Percentiles rank a stretch among this genome's conserved stretches.
phyloP scores from a whole-genome alignment of 2,888 invertebrate genomes.

The Scaptodrosophila latifasciaeformis region DNA sequence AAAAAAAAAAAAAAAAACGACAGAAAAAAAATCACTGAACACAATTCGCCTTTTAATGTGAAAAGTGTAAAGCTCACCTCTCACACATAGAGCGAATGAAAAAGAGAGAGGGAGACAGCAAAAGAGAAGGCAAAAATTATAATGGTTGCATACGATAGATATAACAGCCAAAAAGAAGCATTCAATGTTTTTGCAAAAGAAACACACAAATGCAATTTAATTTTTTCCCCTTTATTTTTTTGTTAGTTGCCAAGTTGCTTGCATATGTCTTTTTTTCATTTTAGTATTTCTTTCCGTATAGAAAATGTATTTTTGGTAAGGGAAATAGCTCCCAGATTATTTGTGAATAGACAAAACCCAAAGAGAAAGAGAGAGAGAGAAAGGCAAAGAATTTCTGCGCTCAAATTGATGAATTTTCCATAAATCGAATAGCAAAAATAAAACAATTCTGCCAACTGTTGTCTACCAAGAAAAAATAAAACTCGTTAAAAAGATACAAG shows the following conservation, averaged over 20 bases:
- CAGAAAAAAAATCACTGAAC: no score
- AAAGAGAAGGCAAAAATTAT: not conserved
- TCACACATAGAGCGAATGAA: constrained; percentile 23
- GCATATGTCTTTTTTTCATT: constrained; percentile 3
- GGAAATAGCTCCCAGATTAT: constrained; percentile 70
- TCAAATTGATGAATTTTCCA: constrained; percentile 41
- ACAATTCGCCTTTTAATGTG: constrained; percentile 69
- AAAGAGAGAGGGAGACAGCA: constrained; percentile 1
- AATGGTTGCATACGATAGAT: constrained; percentile 26
- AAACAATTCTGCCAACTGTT: constrained; percentile 44
- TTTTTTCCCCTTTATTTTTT: constrained; percentile 34
- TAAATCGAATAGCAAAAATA: constrained; percentile 41
- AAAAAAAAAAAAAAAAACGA: no score
- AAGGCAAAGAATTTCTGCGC: constrained; percentile 52
- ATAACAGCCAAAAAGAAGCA: constrained; percentile 51
- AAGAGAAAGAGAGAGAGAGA: constrained; percentile 25
- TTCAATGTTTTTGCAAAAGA: constrained; percentile 30
- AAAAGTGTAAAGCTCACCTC: constrained; percentile 60
- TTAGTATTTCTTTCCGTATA: constrained; percentile 23
- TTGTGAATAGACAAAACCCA: no score
- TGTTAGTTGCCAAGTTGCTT: constrained; percentile 9
- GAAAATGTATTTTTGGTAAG: constrained; percentile 73
- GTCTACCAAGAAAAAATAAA: constrained; percentile 66
- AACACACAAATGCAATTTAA: constrained; percentile 69
- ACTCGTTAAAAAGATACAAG: constrained; percentile 53